These are phyloP conservation scores for Anorthoa munda DNA, from an alignment of 2,888 invertebrate species.

Conservation along the genomic window DNA sequence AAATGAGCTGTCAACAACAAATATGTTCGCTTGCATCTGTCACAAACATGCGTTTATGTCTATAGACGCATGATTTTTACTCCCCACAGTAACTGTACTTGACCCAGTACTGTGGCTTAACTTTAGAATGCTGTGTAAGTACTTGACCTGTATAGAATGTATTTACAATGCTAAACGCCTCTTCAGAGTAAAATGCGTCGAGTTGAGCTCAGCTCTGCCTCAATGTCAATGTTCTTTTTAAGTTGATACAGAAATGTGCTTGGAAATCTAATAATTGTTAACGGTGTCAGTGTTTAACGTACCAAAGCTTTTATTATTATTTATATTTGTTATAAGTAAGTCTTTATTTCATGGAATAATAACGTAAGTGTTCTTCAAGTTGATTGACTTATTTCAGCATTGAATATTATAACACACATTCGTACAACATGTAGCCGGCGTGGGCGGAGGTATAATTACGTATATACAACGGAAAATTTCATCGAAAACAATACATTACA, in stretches of 20 bases:
- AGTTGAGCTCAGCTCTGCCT: constrained; percentile 9
- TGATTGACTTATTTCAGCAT: constrained; percentile 13
- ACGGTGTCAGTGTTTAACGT: background rate
- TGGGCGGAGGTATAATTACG: background rate
- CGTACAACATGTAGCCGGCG: constrained; percentile 2
- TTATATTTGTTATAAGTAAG: background rate
- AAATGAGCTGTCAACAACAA: constrained; percentile 16
- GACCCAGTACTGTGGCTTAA: constrained; percentile 54
- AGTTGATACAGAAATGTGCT: constrained; percentile 29
- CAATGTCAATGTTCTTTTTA: constrained; percentile 54
- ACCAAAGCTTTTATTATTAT: background rate
- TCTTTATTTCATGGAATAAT: background rate
- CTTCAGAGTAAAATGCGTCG: constrained; percentile 35
- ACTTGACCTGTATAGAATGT: constrained; percentile 60
- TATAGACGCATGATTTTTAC: constrained; percentile 39
- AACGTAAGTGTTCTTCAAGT: background rate
- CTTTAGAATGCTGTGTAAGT: constrained; percentile 48
- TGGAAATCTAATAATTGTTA: constrained; percentile 13
- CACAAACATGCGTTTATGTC: constrained; percentile 26
- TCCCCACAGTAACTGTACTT: constrained; percentile 51
- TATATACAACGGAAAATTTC: constrained; percentile 16
- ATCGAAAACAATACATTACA: constrained; percentile 24
- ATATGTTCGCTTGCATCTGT: constrained; percentile 25
- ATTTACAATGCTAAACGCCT: constrained; percentile 56
- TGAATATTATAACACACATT: constrained; percentile 28